A percentile compares a stretch with the other conserved stretches of the same genome.
phyloP scores from a whole-genome alignment of 2,888 invertebrate species.

The Disparrhopalites patrizii region DNA sequence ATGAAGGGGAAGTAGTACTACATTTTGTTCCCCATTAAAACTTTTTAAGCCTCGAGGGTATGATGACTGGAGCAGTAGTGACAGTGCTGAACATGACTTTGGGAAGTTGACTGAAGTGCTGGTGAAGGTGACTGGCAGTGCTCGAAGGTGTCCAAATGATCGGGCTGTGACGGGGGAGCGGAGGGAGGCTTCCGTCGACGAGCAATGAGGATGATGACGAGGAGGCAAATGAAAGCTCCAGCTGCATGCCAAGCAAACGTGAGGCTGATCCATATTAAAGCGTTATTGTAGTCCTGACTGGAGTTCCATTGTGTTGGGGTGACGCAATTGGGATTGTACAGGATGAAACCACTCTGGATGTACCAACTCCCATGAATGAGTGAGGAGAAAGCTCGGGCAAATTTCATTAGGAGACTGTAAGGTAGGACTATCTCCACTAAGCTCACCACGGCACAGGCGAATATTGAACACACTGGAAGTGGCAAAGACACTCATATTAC shows the following conservation, averaged over 20 bases:
- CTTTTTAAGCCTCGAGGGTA: conserved; percentile 18
- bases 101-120: conserved; percentile 14
- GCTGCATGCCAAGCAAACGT: conserved; percentile 46
- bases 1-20: too few relatives aligned
- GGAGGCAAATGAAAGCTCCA: conserved; percentile 42
- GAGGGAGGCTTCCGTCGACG: background rate
- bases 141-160: conserved; percentile 26
- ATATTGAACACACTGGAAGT: conserved; percentile 38
- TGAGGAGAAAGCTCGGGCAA: conserved; percentile 43
- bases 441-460: conserved; percentile 41
- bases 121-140: conserved; percentile 9
- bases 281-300: conserved; percentile 44
- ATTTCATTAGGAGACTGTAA: conserved; percentile 43
- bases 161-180: background rate
- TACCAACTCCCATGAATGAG: conserved; percentile 49
- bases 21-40: background rate
- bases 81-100: conserved; percentile 22
- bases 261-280: conserved; percentile 46
- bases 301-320: conserved; percentile 37
- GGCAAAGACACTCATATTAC: conserved; percentile 6
- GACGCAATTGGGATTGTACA: conserved; percentile 39
- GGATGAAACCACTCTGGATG: conserved; percentile 48
- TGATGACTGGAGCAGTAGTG: conserved; percentile 24
- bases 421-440: conserved; percentile 44
- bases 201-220: conserved; percentile 13